phyloP scores from a whole-genome alignment of 2,797 vertebrate species.

The Moxostoma hubbsi region DNA sequence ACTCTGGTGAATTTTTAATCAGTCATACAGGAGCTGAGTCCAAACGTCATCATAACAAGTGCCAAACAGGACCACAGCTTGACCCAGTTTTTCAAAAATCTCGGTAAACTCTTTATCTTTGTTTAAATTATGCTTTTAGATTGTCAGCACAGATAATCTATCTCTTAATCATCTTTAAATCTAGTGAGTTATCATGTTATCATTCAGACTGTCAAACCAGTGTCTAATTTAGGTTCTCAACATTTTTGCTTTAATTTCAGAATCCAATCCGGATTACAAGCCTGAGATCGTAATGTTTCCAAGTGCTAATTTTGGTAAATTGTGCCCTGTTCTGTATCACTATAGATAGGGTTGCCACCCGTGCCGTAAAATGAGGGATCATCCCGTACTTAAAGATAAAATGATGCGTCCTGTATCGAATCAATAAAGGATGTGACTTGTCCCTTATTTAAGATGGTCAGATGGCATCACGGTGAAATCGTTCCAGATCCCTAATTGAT shows the following conservation, averaged over 20 bases:
- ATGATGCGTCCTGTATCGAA: too few relatives aligned
- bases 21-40: constrained; percentile 87
- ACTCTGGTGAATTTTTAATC: constrained; percentile 19
- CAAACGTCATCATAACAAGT: constrained; percentile 87
- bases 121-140: neutral
- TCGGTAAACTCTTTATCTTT: constrained; percentile 74
- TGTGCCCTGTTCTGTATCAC: neutral
- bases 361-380: neutral
- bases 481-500: too few relatives aligned
- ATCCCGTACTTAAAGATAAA: neutral
- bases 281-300: constrained; percentile 90
- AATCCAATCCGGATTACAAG: constrained; percentile 74
- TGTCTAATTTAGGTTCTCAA: constrained; percentile 16
- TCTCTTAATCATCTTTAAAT: neutral
- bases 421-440: too few relatives aligned
- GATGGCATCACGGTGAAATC: too few relatives aligned
- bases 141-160: neutral
- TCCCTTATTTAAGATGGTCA: too few relatives aligned
- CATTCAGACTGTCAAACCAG: neutral
- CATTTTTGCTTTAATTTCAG: constrained; percentile 64
- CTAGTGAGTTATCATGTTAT: neutral
- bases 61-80: constrained; percentile 91
- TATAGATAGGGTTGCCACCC: too few relatives aligned
- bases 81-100: constrained; percentile 80
- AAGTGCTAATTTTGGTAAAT: constrained; percentile 89